phyloP scores from a whole-genome alignment of 2,888 invertebrate genomes.

The Fragum fragum region DNA sequence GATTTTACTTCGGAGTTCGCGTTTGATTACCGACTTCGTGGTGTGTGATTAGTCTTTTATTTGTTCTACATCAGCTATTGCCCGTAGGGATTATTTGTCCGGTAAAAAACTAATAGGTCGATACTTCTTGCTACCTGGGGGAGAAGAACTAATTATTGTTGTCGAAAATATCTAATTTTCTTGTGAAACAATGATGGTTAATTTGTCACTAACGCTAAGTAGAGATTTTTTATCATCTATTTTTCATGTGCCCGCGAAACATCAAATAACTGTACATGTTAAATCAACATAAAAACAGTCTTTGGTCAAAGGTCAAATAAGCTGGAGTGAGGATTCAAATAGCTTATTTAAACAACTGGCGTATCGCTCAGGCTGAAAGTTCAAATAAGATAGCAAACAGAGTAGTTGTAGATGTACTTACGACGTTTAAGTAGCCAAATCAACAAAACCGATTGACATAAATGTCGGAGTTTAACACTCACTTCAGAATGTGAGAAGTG shows the following conservation, averaged over 20 bases:
- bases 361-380: too few relatives aligned
- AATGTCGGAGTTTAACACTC: too few relatives aligned
- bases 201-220: neutral
- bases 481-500: too few relatives aligned
- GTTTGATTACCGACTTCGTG: conserved; percentile 2
- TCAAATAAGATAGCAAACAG: too few relatives aligned
- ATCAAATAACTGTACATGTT: too few relatives aligned
- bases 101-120: conserved; percentile 5
- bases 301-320: too few relatives aligned
- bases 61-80: neutral
- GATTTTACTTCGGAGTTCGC: neutral
- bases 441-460: too few relatives aligned
- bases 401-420: too few relatives aligned
- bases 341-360: too few relatives aligned
- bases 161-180: neutral
- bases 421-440: too few relatives aligned
- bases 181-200: conserved; percentile 3
- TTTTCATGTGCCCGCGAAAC: neutral
- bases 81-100: neutral
- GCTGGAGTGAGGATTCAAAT: too few relatives aligned
- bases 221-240: neutral
- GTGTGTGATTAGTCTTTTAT: conserved; percentile 13
- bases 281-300: too few relatives aligned
- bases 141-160: neutral
- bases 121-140: conserved; percentile 4